These are phyloP conservation scores for Dysmachus trigonus DNA, from an alignment of 2,888 invertebrate genomes.

Conservation along the genomic window DNA sequence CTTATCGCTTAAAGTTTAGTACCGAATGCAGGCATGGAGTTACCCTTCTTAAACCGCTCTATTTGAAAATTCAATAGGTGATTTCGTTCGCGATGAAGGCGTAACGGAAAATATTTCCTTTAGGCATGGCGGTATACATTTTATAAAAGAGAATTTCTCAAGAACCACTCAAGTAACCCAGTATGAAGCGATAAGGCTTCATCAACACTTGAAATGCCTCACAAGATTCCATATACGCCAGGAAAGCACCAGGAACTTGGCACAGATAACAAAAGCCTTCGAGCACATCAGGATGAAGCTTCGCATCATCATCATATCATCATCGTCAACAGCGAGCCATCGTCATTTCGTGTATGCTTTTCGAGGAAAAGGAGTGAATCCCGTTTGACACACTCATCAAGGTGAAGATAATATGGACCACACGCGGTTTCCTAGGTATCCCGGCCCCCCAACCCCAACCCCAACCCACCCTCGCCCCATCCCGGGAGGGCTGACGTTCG, in stretches of 20 bases:
- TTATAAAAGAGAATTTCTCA: constrained; percentile 22
- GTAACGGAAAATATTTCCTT: constrained; percentile 38
- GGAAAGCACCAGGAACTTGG: constrained; percentile 39
- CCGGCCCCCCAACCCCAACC: background rate
- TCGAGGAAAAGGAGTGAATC: constrained; percentile 30
- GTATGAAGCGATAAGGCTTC: constrained; percentile 40
- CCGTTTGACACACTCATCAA: constrained; percentile 41
- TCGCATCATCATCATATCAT: constrained; percentile 40
- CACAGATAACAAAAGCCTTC: constrained; percentile 40
- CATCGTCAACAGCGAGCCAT: constrained; percentile 36
- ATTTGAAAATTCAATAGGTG: constrained; percentile 21
- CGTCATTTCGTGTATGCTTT: constrained; percentile 23
- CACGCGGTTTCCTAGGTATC: constrained; percentile 17
- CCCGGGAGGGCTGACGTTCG: background rate
- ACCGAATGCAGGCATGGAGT: background rate
- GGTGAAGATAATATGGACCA: constrained; percentile 36
- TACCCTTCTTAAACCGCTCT: background rate
- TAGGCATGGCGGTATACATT: constrained; percentile 20
- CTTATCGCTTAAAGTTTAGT: background rate
- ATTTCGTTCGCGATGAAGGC: constrained; percentile 6
- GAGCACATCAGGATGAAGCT: constrained; percentile 39
- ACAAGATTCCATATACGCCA: constrained; percentile 19
- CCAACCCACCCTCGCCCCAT: background rate
- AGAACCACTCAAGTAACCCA: constrained; percentile 38
- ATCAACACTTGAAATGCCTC: constrained; percentile 40